Evolutionary conservation across 1,140 invertebrate genomes (phyloP).

Genomic region (Maniola jurtina): DNA sequence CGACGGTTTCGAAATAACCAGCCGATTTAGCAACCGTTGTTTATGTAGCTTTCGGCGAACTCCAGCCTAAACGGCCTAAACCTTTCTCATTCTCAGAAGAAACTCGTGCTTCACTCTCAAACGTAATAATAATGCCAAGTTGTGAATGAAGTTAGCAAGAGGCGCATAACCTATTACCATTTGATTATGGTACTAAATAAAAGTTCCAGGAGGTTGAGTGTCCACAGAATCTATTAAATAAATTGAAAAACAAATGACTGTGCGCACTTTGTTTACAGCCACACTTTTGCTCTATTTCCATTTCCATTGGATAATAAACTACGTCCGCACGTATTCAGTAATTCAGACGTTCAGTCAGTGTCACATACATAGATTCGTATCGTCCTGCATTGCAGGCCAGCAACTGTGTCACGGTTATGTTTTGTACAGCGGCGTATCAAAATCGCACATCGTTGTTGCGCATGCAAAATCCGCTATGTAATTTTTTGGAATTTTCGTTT

Average conservation of each 20-base stretch:
- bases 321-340: slow-evolving; percentile 22
- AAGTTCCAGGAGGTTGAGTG: background rate
- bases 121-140: too few relatives aligned
- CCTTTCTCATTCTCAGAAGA: too few relatives aligned
- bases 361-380: slow-evolving; percentile 24
- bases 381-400: slow-evolving; percentile 11
- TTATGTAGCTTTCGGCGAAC: too few relatives aligned
- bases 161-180: too few relatives aligned
- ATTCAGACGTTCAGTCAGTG: slow-evolving; percentile 14
- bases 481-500: too few relatives aligned
- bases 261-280: background rate
- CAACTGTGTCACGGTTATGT: slow-evolving; percentile 32
- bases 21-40: too few relatives aligned
- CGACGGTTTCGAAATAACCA: too few relatives aligned
- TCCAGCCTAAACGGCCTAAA: too few relatives aligned
- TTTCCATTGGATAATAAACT: slow-evolving; percentile 29
- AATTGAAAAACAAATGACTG: background rate
- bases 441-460: slow-evolving; percentile 2
- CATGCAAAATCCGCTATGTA: too few relatives aligned
- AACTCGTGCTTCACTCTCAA: too few relatives aligned
- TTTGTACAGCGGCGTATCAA: slow-evolving; percentile 19
- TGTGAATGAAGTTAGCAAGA: too few relatives aligned
- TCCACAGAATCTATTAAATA: background rate
- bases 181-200: too few relatives aligned
- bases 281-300: background rate